These are phyloP conservation scores for Delphinapterus leucas DNA, from an alignment of 2,113 vertebrate genomes.

Conservation along the genomic window DNA sequence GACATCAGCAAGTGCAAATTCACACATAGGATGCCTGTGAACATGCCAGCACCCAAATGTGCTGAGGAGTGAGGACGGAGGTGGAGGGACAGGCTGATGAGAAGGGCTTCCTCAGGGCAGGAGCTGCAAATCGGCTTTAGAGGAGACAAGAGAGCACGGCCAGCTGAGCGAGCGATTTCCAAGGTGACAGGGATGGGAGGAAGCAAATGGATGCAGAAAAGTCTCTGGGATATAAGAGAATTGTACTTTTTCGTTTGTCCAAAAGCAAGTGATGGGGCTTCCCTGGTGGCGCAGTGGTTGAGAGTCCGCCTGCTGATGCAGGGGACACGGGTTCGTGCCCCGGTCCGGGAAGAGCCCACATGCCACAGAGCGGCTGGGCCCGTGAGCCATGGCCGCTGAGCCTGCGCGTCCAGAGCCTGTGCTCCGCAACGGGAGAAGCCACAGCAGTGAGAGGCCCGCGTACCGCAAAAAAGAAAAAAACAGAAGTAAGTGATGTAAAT, in stretches of 20 bases:
- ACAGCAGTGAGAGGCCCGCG: too few species aligned
- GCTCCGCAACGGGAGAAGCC: too few species aligned
- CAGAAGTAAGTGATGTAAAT: not conserved
- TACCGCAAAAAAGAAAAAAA: too few species aligned
- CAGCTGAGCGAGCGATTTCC: not conserved
- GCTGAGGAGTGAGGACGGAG: not conserved
- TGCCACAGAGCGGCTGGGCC: too few species aligned
- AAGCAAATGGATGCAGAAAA: not conserved
- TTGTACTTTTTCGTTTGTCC: not conserved
- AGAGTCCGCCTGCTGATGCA: too few species aligned
- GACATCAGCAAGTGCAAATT: not conserved
- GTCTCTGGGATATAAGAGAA: not conserved
- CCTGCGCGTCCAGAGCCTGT: too few species aligned
- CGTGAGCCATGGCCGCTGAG: too few species aligned
- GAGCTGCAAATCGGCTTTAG: too few species aligned
- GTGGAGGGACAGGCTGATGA: fast-evolving
- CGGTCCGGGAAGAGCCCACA: too few species aligned
- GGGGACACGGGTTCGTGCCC: too few species aligned
- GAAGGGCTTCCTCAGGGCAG: not conserved
- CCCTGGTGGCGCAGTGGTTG: too few species aligned
- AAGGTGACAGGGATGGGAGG: not conserved
- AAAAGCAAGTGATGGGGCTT: not conserved
- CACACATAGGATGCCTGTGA: fast-evolving
- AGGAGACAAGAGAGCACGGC: not conserved
- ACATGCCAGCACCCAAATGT: fast-evolving